These are phyloP conservation scores for Tetragonisca angustula DNA, from an alignment of 2,888 invertebrate genomes.

Conservation along the genomic window DNA sequence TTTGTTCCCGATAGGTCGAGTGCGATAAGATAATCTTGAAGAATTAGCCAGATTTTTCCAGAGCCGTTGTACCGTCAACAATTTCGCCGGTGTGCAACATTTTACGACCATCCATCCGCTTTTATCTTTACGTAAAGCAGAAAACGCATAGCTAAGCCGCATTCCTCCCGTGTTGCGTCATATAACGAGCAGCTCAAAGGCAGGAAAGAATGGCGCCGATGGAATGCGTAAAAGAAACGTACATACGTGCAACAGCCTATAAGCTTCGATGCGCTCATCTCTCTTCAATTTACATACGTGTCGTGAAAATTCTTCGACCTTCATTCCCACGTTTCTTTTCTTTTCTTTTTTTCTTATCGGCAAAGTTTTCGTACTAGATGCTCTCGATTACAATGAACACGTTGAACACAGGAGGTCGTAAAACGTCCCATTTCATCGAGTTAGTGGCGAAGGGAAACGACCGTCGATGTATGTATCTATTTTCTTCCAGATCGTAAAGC, in stretches of 20 bases:
- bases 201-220: not conserved
- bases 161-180: not conserved
- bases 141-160: not conserved
- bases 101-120: not conserved
- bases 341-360: not conserved
- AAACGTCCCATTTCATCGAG: conserved; percentile 10
- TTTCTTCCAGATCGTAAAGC: not conserved
- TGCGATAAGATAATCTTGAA: not conserved
- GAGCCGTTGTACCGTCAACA: not conserved
- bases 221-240: conserved; percentile 6
- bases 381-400: not conserved
- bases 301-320: not conserved
- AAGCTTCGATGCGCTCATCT: not conserved
- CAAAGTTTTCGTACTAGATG: not conserved
- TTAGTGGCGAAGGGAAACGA: not conserved
- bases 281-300: not conserved
- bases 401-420: not conserved
- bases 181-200: conserved; percentile 19
- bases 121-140: not conserved
- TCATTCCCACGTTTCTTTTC: not conserved
- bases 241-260: not conserved
- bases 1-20: not conserved
- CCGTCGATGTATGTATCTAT: not conserved
- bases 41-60: not conserved
- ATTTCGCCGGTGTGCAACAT: conserved; percentile 1